Percentiles rank a stretch among this genome's conserved stretches.
Evolutionary conservation across 30 jellyfish, hydroid and myxozoan species (phyloP).

Genomic region (Hydractinia symbiolongicarpus): DNA sequence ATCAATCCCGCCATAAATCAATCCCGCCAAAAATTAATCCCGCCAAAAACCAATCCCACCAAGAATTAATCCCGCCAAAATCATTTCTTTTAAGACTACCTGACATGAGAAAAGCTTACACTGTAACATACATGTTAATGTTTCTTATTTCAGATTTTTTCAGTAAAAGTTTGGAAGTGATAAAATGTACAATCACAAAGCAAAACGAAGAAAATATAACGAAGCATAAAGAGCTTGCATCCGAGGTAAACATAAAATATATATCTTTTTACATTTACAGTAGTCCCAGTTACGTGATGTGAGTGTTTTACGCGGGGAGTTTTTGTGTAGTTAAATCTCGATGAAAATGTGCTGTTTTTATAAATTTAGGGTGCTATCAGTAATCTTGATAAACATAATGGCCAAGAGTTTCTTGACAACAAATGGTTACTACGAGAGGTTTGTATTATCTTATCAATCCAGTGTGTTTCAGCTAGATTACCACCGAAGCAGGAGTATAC

Average conservation of each 20-base stretch:
- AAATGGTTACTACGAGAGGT: conserved; percentile 86
- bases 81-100: too few relatives aligned
- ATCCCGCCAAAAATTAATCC: too few relatives aligned
- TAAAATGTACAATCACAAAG: conserved; percentile 42
- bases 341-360: too few relatives aligned
- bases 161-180: conserved; percentile 39
- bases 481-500: background rate
- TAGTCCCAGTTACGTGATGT: too few relatives aligned
- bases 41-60: too few relatives aligned
- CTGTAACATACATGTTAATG: too few relatives aligned
- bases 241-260: conserved; percentile 42
- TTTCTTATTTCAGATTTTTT: conserved; percentile 35
- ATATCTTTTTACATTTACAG: too few relatives aligned
- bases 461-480: background rate
- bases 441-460: background rate
- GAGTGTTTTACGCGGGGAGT: too few relatives aligned
- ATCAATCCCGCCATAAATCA: too few relatives aligned
- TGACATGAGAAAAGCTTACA: too few relatives aligned
- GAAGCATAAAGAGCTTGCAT: conserved; percentile 56
- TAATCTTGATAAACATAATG: conserved; percentile 49
- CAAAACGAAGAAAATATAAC: conserved; percentile 45
- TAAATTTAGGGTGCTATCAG: conserved; percentile 46
- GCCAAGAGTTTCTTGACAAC: conserved; percentile 70
- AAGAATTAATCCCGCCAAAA: too few relatives aligned
- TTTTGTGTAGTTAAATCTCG: too few relatives aligned